Evolutionary conservation across 2,888 invertebrate genomes (phyloP).

Genomic region (Campoplex capitator): DNA sequence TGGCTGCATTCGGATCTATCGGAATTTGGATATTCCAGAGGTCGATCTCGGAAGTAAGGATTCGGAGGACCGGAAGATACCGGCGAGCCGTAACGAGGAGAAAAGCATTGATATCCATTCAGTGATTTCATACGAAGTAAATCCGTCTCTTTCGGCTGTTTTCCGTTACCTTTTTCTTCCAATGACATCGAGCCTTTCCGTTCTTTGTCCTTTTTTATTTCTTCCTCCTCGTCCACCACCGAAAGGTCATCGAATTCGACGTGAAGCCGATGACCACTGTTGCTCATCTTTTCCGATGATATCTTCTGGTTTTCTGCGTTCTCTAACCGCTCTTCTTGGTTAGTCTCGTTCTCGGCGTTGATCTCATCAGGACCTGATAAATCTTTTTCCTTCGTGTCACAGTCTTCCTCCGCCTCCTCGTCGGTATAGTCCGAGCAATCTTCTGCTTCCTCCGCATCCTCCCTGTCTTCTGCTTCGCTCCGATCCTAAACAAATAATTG

Average conservation of each 20-base stretch:
- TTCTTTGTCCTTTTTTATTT: constrained; percentile 79
- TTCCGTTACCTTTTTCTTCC: constrained; percentile 38
- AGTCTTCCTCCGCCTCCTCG: constrained; percentile 70
- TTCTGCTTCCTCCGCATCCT: constrained; percentile 71
- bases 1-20: constrained; percentile 66
- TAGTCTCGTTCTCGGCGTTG: constrained; percentile 76
- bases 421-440: constrained; percentile 73
- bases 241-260: constrained; percentile 90
- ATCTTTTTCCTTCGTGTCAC: constrained; percentile 74
- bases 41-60: constrained; percentile 75
- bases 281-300: constrained; percentile 85
- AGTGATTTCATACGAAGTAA: constrained; percentile 3
- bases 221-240: constrained; percentile 90
- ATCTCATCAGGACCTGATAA: constrained; percentile 79
- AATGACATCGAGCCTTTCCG: constrained; percentile 20
- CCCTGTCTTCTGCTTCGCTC: constrained; percentile 77
- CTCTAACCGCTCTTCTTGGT: constrained; percentile 79
- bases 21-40: constrained; percentile 77
- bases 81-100: constrained; percentile 37
- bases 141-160: constrained; percentile 55
- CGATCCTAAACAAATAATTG: constrained; percentile 73
- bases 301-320: constrained; percentile 84
- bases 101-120: constrained; percentile 53
- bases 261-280: constrained; percentile 76
- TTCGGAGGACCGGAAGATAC: constrained; percentile 73